Conservation (phyloP, 2,797 vertebrate species). For the Poeciliopsis infans region DNA sequence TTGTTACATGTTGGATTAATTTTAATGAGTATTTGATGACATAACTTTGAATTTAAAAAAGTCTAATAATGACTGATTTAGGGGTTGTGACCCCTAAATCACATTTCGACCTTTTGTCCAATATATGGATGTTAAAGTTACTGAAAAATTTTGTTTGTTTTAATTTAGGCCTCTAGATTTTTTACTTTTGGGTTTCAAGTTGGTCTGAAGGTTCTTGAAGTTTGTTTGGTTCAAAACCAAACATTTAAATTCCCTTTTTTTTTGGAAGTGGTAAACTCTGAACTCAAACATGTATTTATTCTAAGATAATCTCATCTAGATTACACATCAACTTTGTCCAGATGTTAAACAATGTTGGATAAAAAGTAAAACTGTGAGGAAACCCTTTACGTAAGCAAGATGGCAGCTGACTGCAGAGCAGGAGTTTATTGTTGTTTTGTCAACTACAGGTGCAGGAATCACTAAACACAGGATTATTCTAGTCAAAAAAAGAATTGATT, state of each 20-base stretch:
- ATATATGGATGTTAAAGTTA: neutral
- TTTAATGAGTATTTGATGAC: neutral
- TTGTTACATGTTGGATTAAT: neutral
- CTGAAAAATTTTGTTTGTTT: neutral
- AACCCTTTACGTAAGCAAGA: neutral
- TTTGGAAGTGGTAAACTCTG: neutral
- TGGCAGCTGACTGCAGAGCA: neutral
- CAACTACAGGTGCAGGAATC: neutral
- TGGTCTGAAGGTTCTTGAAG: neutral
- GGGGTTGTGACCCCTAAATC: neutral
- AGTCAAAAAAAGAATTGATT: neutral
- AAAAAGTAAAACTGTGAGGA: slow-evolving; percentile 5
- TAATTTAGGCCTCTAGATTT: neutral
- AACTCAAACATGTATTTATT: neutral
- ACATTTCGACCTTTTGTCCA: neutral
- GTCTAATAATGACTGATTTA: too few species aligned
- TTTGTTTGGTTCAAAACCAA: neutral
- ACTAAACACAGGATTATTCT: neutral
- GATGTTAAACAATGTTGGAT: neutral
- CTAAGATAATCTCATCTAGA: neutral
- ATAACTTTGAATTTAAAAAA: neutral
- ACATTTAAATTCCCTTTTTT: neutral
- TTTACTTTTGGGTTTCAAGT: neutral
- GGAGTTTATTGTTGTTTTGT: neutral
- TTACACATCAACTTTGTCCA: neutral